Conservation (phyloP, 1,140 invertebrate genomes). For the Battus philenor region DNA sequence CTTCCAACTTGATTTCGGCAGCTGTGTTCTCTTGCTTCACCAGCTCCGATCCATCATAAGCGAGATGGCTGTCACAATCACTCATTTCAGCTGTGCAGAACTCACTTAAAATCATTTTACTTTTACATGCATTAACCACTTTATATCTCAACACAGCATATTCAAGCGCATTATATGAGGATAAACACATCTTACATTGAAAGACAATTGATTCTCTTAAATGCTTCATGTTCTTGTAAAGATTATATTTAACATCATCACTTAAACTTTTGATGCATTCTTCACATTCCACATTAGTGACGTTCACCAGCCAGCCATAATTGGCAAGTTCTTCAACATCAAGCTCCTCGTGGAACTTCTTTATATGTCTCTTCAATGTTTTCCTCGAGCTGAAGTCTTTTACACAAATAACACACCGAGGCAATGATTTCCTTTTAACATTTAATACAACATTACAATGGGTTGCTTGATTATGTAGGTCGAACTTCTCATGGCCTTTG, state of each 20-base stretch:
- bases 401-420: constrained; percentile 49
- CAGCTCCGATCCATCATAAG: constrained; percentile 14
- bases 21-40: constrained; percentile 30
- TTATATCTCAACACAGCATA: constrained; percentile 49
- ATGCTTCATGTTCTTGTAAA: constrained; percentile 37
- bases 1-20: constrained; percentile 22
- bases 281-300: constrained; percentile 40
- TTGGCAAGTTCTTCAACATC: constrained; percentile 43
- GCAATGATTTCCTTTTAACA: constrained; percentile 26
- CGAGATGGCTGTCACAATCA: constrained; percentile 21
- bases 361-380: constrained; percentile 53
- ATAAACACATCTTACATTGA: constrained; percentile 39
- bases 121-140: constrained; percentile 24
- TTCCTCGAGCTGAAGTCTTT: constrained; percentile 60
- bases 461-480: constrained; percentile 34
- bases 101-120: constrained; percentile 50
- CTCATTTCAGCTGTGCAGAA: constrained; percentile 56
- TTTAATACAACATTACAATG: constrained; percentile 21
- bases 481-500: constrained; percentile 46
- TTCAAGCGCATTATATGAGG: constrained; percentile 41
- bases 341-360: constrained; percentile 51
- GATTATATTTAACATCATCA: constrained; percentile 31
- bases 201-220: constrained; percentile 36
- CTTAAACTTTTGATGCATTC: constrained; percentile 49
- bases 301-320: constrained; percentile 29